Evolutionary conservation across 2,113 vertebrate genomes (phyloP).

Genomic region (Chloroceryle aenea): DNA sequence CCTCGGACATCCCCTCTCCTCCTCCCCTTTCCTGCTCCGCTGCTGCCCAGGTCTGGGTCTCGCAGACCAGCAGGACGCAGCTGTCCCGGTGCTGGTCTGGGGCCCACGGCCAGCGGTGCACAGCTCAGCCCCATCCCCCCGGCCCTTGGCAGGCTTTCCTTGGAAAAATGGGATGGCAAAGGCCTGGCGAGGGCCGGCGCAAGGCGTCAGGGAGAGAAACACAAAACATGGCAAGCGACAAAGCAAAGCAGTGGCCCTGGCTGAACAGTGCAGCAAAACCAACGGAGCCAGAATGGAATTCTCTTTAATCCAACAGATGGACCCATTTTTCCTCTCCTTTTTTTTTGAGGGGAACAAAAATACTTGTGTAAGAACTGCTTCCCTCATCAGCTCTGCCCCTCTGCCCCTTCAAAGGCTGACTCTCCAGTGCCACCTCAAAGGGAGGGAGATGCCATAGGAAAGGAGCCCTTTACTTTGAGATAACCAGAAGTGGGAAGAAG

Average conservation of each 20-base stretch:
- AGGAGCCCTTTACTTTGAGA: constrained; percentile 33
- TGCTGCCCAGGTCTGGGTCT: not conserved
- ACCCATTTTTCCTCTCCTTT: not conserved
- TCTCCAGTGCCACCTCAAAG: constrained; percentile 50
- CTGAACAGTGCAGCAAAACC: not conserved
- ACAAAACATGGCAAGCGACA: not conserved
- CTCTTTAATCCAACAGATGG: not conserved
- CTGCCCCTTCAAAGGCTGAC: constrained; percentile 16
- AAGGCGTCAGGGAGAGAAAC: not conserved
- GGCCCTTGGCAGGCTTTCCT: rapidly evolving
- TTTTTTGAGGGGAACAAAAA: not conserved
- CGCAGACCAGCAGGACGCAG: not conserved
- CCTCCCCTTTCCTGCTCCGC: not conserved
- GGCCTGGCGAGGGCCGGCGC: not conserved
- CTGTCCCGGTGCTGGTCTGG: not conserved
- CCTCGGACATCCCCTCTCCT: rapidly evolving
- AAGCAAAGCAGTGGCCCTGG: constrained; percentile 4
- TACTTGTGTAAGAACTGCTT: not conserved
- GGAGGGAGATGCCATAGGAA: constrained; percentile 42
- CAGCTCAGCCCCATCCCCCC: not conserved
- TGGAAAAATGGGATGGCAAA: not conserved
- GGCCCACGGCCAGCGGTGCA: rapidly evolving
- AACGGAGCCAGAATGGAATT: not conserved
- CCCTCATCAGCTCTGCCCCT: constrained; percentile 22
- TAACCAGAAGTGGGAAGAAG: constrained; percentile 33